A percentile compares a stretch with the other conserved stretches of the same genome.
Evolutionary conservation across 2,113 vertebrate species (phyloP).

Genomic region (Ploceus nigricollis): DNA sequence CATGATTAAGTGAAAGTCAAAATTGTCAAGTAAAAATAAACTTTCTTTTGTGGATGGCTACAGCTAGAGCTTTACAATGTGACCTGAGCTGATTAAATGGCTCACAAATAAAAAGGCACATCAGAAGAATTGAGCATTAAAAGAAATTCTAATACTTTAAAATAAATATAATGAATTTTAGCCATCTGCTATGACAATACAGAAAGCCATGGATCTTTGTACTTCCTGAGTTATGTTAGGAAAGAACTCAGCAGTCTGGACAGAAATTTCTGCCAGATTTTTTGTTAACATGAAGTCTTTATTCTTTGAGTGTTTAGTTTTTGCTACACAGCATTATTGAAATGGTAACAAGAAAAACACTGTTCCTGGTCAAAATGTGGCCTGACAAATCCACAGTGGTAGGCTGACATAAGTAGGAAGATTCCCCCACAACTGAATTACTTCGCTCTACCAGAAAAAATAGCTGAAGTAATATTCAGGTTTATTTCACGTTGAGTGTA

Average conservation of each 20-base stretch:
- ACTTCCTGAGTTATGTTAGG: background rate
- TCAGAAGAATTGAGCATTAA: background rate
- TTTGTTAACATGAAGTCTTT: background rate
- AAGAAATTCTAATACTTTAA: constrained; percentile 25
- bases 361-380: background rate
- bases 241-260: constrained; percentile 9
- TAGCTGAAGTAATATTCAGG: background rate
- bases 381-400: background rate
- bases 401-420: background rate
- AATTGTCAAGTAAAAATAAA: background rate
- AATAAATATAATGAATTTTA: constrained; percentile 7
- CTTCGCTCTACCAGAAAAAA: background rate
- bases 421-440: background rate
- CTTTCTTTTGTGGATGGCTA: background rate
- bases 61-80: background rate
- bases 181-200: background rate
- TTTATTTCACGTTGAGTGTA: background rate
- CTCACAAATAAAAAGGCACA: background rate
- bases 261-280: constrained; percentile 36
- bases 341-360: background rate
- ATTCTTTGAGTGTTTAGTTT: background rate
- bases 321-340: background rate
- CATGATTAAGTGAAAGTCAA: background rate
- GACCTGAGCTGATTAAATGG: background rate
- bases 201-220: background rate